These are phyloP conservation scores for Agrochola litura DNA, from an alignment of 2,888 invertebrate species.

Conservation along the genomic window DNA sequence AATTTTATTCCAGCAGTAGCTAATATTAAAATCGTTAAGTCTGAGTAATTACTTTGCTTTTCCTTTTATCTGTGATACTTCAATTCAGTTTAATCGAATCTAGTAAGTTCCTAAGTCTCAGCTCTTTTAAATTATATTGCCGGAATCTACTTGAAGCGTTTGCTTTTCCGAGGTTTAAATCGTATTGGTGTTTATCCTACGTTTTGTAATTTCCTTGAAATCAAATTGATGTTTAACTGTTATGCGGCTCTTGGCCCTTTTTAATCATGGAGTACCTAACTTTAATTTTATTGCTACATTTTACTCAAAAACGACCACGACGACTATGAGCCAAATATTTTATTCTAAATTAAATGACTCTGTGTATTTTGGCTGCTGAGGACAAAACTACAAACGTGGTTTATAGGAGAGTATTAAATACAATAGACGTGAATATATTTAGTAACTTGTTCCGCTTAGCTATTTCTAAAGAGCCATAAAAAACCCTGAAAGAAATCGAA, in stretches of 20 bases:
- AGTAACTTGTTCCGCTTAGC: too few relatives aligned
- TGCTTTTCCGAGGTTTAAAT: background rate
- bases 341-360: background rate
- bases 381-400: background rate
- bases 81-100: conserved; percentile 21
- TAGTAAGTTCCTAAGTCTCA: background rate
- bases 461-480: too few relatives aligned
- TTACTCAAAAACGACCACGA: background rate
- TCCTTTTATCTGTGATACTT: conserved; percentile 1
- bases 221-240: background rate
- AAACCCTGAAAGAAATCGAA: too few relatives aligned
- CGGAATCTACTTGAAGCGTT: background rate
- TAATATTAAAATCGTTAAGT: background rate
- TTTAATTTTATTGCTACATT: background rate
- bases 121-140: background rate
- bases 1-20: background rate
- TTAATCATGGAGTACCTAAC: background rate
- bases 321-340: background rate
- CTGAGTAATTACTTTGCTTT: background rate
- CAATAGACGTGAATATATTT: too few relatives aligned
- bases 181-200: background rate
- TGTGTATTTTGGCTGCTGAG: background rate
- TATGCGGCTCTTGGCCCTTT: background rate
- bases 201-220: conserved; percentile 8
- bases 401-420: background rate